phyloP scores from a whole-genome alignment of 2,113 vertebrate genomes.

The Sigmodon hispidus region DNA sequence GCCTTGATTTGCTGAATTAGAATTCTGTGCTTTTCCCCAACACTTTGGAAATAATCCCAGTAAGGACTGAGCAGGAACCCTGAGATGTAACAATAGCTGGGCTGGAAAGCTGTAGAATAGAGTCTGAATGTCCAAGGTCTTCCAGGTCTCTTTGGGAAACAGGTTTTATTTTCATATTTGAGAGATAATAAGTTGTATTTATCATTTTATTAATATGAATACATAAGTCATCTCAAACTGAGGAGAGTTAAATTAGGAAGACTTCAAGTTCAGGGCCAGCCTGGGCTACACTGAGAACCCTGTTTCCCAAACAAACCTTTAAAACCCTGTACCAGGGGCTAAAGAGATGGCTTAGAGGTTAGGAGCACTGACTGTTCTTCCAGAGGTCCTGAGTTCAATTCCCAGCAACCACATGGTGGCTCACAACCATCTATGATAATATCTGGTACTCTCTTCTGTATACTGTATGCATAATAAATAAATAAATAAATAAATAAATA shows the following conservation, averaged over 20 bases:
- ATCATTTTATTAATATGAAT: not conserved
- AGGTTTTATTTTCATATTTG: not conserved
- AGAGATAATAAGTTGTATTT: not conserved
- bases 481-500: too few species aligned
- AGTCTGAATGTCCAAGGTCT: not conserved
- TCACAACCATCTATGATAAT: too few species aligned
- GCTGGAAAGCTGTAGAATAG: not conserved
- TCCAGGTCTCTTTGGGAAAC: not conserved
- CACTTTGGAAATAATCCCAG: not conserved
- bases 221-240: not conserved
- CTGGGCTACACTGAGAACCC: not conserved
- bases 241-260: not conserved
- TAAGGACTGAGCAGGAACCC: not conserved
- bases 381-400: too few species aligned
- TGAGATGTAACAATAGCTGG: not conserved
- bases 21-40: not conserved
- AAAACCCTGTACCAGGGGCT: not conserved
- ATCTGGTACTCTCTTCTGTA: too few species aligned
- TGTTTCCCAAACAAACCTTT: not conserved
- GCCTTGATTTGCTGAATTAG: constrained; percentile 25
- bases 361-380: too few species aligned
- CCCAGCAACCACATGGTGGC: too few species aligned
- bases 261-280: not conserved
- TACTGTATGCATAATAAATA: too few species aligned
- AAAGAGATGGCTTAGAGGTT: too few species aligned